These are phyloP conservation scores for Agrilus cyanescens DNA, from an alignment of 2,888 invertebrate species.

Conservation along the genomic window DNA sequence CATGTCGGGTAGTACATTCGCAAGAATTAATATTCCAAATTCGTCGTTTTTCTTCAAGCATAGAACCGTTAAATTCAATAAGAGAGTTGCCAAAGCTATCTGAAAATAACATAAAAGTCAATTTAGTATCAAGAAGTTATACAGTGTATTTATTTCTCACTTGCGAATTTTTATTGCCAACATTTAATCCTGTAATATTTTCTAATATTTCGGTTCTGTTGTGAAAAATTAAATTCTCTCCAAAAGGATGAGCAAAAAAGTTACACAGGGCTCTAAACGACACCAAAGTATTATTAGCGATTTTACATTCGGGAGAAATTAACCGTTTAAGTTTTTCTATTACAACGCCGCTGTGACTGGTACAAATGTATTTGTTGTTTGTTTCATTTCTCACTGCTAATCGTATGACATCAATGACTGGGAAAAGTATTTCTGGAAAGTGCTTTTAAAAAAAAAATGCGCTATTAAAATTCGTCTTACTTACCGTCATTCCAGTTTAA, in stretches of 20 bases:
- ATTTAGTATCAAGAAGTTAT: neutral
- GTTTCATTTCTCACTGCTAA: constrained; percentile 53
- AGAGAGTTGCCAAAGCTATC: constrained; percentile 61
- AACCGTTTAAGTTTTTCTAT: constrained; percentile 27
- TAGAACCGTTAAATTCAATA: constrained; percentile 61
- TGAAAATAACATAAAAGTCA: constrained; percentile 31
- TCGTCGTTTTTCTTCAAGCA: constrained; percentile 44
- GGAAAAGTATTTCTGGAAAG: constrained; percentile 66
- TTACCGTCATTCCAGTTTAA: constrained; percentile 64
- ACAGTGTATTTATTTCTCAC: constrained; percentile 28
- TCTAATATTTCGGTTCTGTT: constrained; percentile 45
- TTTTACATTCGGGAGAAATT: constrained; percentile 30
- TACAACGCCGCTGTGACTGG: constrained; percentile 25
- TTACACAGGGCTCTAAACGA: constrained; percentile 70
- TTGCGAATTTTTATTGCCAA: constrained; percentile 51
- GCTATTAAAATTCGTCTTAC: constrained; percentile 1
- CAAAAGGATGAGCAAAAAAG: constrained; percentile 58
- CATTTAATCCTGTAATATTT: constrained; percentile 40
- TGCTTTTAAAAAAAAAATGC: constrained; percentile 42
- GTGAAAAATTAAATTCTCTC: constrained; percentile 49
- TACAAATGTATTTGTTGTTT: constrained; percentile 48
- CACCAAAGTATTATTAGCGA: constrained; percentile 63
- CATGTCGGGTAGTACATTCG: constrained; percentile 43
- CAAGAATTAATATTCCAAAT: constrained; percentile 36
- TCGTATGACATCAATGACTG: constrained; percentile 77